Evolutionary conservation across 2,113 vertebrate species (phyloP), one percentile per base, ranked within the genome.

Genomic region (Clarias magur): DNA sequence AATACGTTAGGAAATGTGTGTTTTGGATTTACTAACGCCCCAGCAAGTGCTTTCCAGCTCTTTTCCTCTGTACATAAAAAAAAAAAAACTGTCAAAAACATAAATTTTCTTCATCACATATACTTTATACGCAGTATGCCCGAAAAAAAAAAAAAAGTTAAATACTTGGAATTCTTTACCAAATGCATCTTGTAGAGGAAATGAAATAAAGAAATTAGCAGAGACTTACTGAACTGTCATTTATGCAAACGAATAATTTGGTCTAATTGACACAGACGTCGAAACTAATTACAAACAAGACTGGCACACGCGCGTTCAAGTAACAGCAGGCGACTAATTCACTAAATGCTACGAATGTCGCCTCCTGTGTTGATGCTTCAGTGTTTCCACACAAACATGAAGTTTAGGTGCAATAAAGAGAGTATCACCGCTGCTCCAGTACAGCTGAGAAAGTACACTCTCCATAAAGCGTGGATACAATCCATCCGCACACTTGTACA

Each of bases 241-340:
- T 17, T n/a, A n/a, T 16, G 75, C 25, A 78, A 78, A 56, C 13
- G 6, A 54, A 56, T 17, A 78, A 56, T 53, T 27, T 15, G 23
- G 8, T 27, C 15, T 54, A 54, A 27, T 27, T 78, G 48, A n/a
- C 75, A 54, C 48, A 54, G 25, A 54, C 16, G 75, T 27, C 53
- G 56, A 16, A 78, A 56, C 75, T 54, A 25, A 78, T 78, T 53
- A 54, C 48, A 16, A 23, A n/a, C 42, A 16, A 54, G 48, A 54
- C 25, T 27, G 25, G 48, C 42, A 6, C 42, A n/a, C 42, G 15
- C 42, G 53, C 42, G 15, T 76, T 54, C 73, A 0, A 15, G 10
- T 53, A 15, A 16, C 73, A 76, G 73, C 73, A 76, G 73, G 73
- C 23, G 3, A 53, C 73, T 76, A 76, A 76, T 76, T 54, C 42